Base-by-base conservation (phyloP, 2,113 vertebrate genomes). In the Nyctereutes procyonoides region DNA sequence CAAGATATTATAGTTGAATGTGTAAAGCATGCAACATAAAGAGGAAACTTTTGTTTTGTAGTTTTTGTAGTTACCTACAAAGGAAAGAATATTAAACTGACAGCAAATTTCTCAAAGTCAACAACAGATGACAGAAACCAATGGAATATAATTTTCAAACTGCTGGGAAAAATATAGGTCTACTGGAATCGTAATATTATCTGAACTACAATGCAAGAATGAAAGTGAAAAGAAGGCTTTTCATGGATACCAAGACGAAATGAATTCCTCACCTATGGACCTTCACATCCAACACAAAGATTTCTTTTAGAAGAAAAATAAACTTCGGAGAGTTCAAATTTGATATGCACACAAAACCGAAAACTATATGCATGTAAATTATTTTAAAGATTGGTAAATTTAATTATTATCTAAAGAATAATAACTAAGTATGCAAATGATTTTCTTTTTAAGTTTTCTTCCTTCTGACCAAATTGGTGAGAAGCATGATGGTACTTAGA, bases 1-100 rank as follows among this genome's bases (percentile, higher is more conserved):
- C 10, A 35, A 88, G 48, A 55, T 8, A 73, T 53, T 81, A 67
- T 1, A 76, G n/a, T 76, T 48, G 38, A 74, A 65, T 32, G 55
- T 96, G 20, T 5, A 96, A 30, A 93, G 71, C 56, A 92, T 63
- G 30, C 89, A 74, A 3, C 77, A 92, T 24, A 80, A 4, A 74
- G 71, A 96, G 84, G 51, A 53, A 60, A 5, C 48, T 35, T 28
- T 53, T 84, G n/a, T 90, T 88, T 38, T 20, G 69, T 43, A 81
- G 43, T 43, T 43, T 43, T 43, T 43, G 43, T 38, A 76, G 53
- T 55, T 91, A 32, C 16, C 16, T 81, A 85, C 11, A 71, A 73
- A 35, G 26, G n/a, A 96, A 83, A 85, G 28, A 94, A 80, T 83
- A 90, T 53, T 83, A 84, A 90, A 84, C 3, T 74, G 35, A 63